These are phyloP conservation scores for Physeter macrocephalus DNA, from an alignment of 2,113 vertebrate genomes.

Conservation along the genomic window DNA sequence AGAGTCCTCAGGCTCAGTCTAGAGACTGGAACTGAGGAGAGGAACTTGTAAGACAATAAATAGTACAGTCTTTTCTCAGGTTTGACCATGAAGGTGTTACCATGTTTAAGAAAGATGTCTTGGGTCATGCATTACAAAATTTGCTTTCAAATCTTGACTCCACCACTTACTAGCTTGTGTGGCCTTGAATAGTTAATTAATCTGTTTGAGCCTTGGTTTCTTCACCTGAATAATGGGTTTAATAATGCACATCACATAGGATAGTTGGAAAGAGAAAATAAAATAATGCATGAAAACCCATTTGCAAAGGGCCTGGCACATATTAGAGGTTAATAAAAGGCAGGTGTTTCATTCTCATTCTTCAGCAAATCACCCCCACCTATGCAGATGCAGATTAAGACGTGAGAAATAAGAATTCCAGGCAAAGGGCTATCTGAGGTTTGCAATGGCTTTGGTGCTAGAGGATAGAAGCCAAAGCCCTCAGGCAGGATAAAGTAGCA, in stretches of 20 bases:
- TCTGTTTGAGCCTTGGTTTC: not conserved
- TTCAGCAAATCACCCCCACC: not conserved
- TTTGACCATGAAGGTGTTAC: not conserved
- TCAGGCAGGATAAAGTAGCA: not conserved
- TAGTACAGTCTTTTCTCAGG: not conserved
- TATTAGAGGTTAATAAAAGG: not conserved
- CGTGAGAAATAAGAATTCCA: not conserved
- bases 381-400: not conserved
- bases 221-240: constrained; percentile 11
- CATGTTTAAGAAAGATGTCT: not conserved
- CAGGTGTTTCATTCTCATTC: not conserved
- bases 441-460: not conserved
- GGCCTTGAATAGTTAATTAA: not conserved
- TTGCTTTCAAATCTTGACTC: not conserved
- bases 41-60: not conserved
- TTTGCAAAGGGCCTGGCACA: not conserved
- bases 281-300: not conserved
- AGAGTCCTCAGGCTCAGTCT: not conserved
- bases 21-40: not conserved
- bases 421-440: not conserved
- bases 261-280: not conserved
- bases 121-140: not conserved
- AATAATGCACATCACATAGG: not conserved
- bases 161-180: not conserved
- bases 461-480: not conserved